phyloP scores from a whole-genome alignment of 2,888 invertebrate genomes.

The Chaetoderma sp. region DNA sequence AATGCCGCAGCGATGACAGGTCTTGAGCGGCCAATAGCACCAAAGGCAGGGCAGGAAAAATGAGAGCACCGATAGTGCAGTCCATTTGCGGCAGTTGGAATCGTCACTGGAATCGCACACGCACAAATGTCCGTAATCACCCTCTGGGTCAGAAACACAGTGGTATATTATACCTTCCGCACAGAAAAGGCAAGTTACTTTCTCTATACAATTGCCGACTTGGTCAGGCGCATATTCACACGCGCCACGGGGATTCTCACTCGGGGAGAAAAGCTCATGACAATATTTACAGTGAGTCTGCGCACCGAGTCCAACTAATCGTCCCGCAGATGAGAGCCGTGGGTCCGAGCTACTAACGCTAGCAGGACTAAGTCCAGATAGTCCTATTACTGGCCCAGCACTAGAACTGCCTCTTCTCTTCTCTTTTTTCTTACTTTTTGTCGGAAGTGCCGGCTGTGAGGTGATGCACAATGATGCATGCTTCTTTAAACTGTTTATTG shows the following conservation, averaged over 20 bases:
- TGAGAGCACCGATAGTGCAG: slow-evolving; percentile 86
- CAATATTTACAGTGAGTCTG: slow-evolving; percentile 71
- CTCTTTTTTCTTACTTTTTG: slow-evolving; percentile 11
- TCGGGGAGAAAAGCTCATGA: slow-evolving; percentile 77
- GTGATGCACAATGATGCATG: slow-evolving; percentile 34
- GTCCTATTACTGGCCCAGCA: too few relatives aligned
- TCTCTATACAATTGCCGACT: slow-evolving; percentile 83
- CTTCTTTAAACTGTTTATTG: slow-evolving; percentile 52
- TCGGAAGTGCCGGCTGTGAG: slow-evolving; percentile 34
- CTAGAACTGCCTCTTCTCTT: background rate
- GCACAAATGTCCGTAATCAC: slow-evolving; percentile 83
- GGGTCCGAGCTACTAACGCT: background rate
- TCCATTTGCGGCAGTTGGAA: slow-evolving; percentile 79
- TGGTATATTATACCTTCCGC: slow-evolving; percentile 93
- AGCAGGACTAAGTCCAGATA: too few relatives aligned
- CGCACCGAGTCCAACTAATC: slow-evolving; percentile 20
- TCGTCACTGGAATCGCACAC: slow-evolving; percentile 76
- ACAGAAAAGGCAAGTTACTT: slow-evolving; percentile 86
- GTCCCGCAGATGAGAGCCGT: background rate
- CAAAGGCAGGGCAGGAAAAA: slow-evolving; percentile 93
- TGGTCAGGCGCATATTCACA: slow-evolving; percentile 83
- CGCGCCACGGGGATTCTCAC: slow-evolving; percentile 86
- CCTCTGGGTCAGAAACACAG: slow-evolving; percentile 91
- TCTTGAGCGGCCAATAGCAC: slow-evolving; percentile 89
- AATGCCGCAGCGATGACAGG: slow-evolving; percentile 85